Evolutionary conservation across 2,888 invertebrate species (phyloP), one percentile per base, ranked within the genome.

Genomic region (Athalia cordata): DNA sequence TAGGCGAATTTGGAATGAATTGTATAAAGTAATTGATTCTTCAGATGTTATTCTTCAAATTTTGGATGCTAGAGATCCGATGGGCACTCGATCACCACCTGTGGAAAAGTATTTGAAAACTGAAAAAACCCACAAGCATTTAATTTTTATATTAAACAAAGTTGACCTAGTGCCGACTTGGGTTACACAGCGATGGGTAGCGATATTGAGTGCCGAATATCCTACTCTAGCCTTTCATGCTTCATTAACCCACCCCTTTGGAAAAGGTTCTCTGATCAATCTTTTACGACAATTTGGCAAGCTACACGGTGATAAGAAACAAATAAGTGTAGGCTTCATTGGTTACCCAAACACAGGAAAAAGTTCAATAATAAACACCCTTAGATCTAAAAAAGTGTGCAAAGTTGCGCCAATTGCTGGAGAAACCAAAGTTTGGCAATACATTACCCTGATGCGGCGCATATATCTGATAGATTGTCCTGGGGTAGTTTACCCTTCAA

Each of bases 271-370:
- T 0, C 92, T 99, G 5, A 99, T 99, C 78, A 98, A 98, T 91
- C 92, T 99, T 52, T 92, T 99, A 62, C 93, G 99, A 43, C 99
- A 99, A 89, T 97, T 99, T 91, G 96, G 94, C 0, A 98, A 98
- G 91, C 92, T 99, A 11, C 99, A 99, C 87, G 92, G 95, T 79
- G 99, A 99, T 88, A 98, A 98, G 88, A 98, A 98, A 87, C 99
- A 99, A 92, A 99, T 99, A 80, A 98, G 98, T 89, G 98, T 99
- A 70, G 99, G 99, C 0, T 96, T 99, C 83, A 98, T 99, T 88
- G 99, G 99, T 0, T 99, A 99, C 90, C 99, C 99, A 3, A 99
- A 99, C 92, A 97, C 97, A 4, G 99, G 99, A 0, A 99, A 99
- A 91, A 99, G 98, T 81, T 99, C 99, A 0, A 95, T 99, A 5